A percentile compares a stretch with the other conserved stretches of the same genome.
These are phyloP conservation scores for Parapsyche elsis DNA, from an alignment of 1,140 invertebrate genomes.

Conservation along the genomic window DNA sequence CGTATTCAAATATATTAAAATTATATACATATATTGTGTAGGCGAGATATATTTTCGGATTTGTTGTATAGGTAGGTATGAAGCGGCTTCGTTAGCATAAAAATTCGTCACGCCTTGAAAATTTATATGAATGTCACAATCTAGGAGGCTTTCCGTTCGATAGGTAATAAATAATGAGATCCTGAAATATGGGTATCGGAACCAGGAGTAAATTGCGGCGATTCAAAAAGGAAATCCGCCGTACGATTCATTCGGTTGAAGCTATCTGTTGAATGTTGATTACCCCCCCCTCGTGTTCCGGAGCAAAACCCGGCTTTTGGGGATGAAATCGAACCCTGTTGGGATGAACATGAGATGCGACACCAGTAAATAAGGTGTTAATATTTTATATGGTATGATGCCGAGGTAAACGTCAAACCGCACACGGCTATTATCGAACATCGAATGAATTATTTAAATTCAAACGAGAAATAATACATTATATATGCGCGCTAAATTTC, in stretches of 20 bases:
- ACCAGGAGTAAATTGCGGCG: slow-evolving; percentile 49
- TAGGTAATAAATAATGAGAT: slow-evolving; percentile 4
- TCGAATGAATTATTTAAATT: no score
- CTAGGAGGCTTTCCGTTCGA: neutral
- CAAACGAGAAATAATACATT: no score
- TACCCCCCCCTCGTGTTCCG: slow-evolving; percentile 42
- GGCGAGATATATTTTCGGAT: neutral
- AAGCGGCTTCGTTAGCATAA: neutral
- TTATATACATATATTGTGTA: neutral
- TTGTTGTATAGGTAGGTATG: neutral
- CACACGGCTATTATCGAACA: no score
- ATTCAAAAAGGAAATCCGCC: slow-evolving; percentile 52
- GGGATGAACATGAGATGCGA: neutral
- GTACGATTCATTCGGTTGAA: slow-evolving; percentile 34
- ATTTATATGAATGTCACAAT: slow-evolving; percentile 12
- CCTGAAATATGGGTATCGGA: slow-evolving; percentile 18
- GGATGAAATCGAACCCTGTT: neutral
- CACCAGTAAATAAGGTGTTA: neutral
- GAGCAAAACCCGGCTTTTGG: slow-evolving; percentile 1
- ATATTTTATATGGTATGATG: neutral
- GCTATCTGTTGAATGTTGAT: slow-evolving; percentile 53
- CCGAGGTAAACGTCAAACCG: neutral
- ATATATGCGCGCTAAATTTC: no score
- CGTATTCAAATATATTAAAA: neutral
- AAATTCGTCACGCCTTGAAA: neutral